A percentile compares a stretch with the other conserved stretches of the same genome.
Conservation (phyloP, 2,113 vertebrate species). For the Leucopternis melanops region DNA sequence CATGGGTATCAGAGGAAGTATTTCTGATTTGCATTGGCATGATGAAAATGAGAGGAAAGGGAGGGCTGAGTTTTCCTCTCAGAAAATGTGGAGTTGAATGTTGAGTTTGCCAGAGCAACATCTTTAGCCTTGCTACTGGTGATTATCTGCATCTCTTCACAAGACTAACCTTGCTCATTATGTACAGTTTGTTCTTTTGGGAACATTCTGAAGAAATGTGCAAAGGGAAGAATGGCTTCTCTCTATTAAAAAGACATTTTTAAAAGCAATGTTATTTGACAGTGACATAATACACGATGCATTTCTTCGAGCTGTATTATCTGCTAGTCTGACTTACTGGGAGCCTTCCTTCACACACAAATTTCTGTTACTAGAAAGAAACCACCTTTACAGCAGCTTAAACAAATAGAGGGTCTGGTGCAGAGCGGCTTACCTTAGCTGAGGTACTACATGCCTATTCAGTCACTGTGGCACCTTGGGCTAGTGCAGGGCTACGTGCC, state of each 20-base stretch:
- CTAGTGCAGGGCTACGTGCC: accelerated
- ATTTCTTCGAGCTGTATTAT: neutral
- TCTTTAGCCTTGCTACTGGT: neutral
- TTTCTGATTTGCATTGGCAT: neutral
- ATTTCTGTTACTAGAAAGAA: neutral
- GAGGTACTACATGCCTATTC: neutral
- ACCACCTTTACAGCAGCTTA: accelerated
- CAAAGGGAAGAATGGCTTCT: neutral
- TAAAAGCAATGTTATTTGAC: neutral
- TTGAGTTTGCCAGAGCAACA: neutral
- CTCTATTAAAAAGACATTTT: neutral
- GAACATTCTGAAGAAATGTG: neutral
- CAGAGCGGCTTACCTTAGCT: neutral
- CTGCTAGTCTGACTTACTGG: neutral
- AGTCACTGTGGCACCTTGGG: neutral
- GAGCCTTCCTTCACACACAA: neutral
- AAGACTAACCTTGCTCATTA: neutral
- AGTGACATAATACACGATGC: neutral
- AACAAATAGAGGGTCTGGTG: no score
- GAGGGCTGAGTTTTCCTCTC: neutral
- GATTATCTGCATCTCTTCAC: neutral
- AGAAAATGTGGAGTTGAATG: no score
- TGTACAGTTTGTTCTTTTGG: neutral
- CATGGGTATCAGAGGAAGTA: accelerated
- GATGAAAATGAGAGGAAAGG: neutral